These are phyloP conservation scores for Phyllotreta cruciferae DNA, from an alignment of 2,888 invertebrate genomes.

Conservation along the genomic window DNA sequence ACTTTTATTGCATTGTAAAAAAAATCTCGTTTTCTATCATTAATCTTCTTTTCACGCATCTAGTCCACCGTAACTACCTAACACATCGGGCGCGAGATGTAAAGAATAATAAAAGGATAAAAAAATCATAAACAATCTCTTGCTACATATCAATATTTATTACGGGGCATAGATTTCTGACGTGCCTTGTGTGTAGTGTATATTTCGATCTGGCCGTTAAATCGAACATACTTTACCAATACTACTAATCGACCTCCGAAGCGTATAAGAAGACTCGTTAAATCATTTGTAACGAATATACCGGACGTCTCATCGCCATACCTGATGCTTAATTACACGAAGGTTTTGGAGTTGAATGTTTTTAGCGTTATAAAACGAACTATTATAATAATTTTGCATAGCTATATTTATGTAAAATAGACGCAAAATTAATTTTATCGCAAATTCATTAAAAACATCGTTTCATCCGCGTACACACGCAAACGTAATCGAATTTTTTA, in stretches of 20 bases:
- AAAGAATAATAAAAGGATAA: constrained; percentile 9
- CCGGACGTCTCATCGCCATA: not conserved
- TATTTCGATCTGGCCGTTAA: constrained; percentile 16
- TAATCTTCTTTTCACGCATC: constrained; percentile 17
- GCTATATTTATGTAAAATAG: too few species aligned
- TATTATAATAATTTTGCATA: too few species aligned
- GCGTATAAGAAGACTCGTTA: constrained; percentile 19
- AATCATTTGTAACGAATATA: constrained; percentile 14
- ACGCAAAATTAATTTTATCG: too few species aligned
- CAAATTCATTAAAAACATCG: too few species aligned
- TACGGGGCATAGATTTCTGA: constrained; percentile 32
- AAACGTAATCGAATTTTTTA: too few species aligned
- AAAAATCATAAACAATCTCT: constrained; percentile 22
- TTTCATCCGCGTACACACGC: too few species aligned
- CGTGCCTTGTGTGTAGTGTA: constrained; percentile 20
- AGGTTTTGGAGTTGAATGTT: too few species aligned
- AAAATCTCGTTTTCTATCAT: constrained; percentile 8
- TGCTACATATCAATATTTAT: constrained; percentile 35
- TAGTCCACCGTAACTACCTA: constrained; percentile 17
- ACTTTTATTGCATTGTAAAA: constrained; percentile 10
- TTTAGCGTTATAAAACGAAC: too few species aligned
- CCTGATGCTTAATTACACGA: not conserved
- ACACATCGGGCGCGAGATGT: constrained; percentile 6
- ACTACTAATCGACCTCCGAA: constrained; percentile 13
- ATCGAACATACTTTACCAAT: constrained; percentile 18